These are phyloP conservation scores for Volucella inanis DNA, from an alignment of 2,888 invertebrate species.

Conservation along the genomic window DNA sequence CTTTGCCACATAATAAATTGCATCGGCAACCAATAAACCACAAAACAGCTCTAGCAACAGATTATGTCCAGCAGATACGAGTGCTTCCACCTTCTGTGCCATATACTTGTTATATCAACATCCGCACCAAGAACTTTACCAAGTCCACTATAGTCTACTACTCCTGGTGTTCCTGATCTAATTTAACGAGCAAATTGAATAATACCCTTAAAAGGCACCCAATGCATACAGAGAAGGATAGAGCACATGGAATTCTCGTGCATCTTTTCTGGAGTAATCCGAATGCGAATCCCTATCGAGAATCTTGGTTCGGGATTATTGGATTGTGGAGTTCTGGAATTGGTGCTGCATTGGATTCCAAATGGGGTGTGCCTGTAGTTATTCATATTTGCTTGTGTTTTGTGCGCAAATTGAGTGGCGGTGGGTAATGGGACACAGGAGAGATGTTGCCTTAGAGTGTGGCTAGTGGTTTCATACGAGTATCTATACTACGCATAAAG, in stretches of 20 bases:
- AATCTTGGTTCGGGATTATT: slow-evolving; percentile 43
- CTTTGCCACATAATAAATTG: slow-evolving; percentile 67
- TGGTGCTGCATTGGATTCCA: slow-evolving; percentile 48
- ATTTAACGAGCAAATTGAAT: slow-evolving; percentile 80
- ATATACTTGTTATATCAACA: background rate
- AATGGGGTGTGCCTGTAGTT: slow-evolving; percentile 34
- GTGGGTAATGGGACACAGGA: slow-evolving; percentile 55
- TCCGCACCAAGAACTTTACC: slow-evolving; percentile 11
- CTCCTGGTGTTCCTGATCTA: slow-evolving; percentile 76
- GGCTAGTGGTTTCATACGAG: background rate
- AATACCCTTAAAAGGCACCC: slow-evolving; percentile 78
- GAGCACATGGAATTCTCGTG: slow-evolving; percentile 7
- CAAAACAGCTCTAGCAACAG: slow-evolving; percentile 58
- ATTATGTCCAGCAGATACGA: slow-evolving; percentile 51
- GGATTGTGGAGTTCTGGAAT: slow-evolving; percentile 32
- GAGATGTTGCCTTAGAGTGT: slow-evolving; percentile 18
- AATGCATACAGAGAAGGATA: slow-evolving; percentile 6
- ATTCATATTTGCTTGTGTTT: slow-evolving; percentile 57
- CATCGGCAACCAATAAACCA: slow-evolving; percentile 68
- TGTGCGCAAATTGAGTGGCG: slow-evolving; percentile 58
- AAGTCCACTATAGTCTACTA: slow-evolving; percentile 13
- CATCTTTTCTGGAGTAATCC: slow-evolving; percentile 38
- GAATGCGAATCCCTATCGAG: slow-evolving; percentile 51
- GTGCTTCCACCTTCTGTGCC: slow-evolving; percentile 28
- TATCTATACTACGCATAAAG: slow-evolving; percentile 57